Evolutionary conservation across 1,140 invertebrate genomes (phyloP), one percentile per base, ranked within the genome.

Genomic region (Saxidomus purpurata): DNA sequence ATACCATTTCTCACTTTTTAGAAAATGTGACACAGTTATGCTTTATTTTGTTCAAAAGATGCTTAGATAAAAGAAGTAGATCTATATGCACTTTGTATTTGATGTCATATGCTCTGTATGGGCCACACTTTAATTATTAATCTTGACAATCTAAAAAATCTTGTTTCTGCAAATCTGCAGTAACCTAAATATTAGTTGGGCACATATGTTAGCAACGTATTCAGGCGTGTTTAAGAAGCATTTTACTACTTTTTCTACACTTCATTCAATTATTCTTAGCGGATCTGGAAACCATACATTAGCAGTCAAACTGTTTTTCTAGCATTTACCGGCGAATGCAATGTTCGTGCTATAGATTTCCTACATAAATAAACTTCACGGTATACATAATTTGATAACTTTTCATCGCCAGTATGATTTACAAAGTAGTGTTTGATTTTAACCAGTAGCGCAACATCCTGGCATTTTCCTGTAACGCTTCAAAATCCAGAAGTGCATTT

Each of bases 341-440:
- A 79, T 55, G 47, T 55, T 47, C 47, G 4, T 6, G 28, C 13
- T 47, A 52, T 79, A 79, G n/a, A 79, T 79, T 79, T 79, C 76
- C 47, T 79, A 79, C 76, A 79, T 79, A 79, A 79, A 79, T 79
- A 79, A 79, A 79, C 76, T 55, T 55, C n/a, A 52, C 2, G 36
- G 28, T 79, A 79, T 79, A 79, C 76, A 79, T 59, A 55, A 36
- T 79, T 79, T 79, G 76, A 79, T 79, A 40, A 79, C 76, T 47
- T 55, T 79, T 79, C 76, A 49, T 25, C 76, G 55, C 76, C 4
- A 34, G 28, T 31, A 52, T 52, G 76, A 55, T 79, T 36, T 79
- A 79, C 76, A 49, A 34, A 31, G 31, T 55, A 36, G 76, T 28
- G 49, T 55, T 79, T 79, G 76, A 79, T 79, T 79, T 55, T 79